These are phyloP conservation scores for Lipophrys pholis DNA, from an alignment of 2,113 vertebrate species.

Conservation along the genomic window DNA sequence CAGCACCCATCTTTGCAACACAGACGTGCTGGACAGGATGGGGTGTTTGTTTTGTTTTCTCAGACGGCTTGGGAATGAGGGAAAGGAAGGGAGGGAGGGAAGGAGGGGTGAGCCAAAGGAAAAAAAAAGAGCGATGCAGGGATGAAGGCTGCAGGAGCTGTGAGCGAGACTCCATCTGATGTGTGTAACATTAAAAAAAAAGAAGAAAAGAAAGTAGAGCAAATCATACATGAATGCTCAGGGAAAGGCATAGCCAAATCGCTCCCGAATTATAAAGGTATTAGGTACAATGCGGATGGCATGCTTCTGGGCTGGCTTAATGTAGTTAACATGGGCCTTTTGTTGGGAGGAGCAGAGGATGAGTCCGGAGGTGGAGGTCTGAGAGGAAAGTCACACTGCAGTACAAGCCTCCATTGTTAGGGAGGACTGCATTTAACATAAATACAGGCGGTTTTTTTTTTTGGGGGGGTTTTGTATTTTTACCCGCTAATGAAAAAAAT, in stretches of 20 bases:
- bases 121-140: background rate
- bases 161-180: slow-evolving; percentile 27
- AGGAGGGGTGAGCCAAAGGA: slow-evolving; percentile 24
- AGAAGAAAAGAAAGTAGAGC: slow-evolving; percentile 32
- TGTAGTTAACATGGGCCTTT: slow-evolving; percentile 75
- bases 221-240: slow-evolving; percentile 74
- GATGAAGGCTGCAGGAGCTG: too few species aligned
- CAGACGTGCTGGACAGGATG: slow-evolving; percentile 69
- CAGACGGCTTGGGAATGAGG: slow-evolving; percentile 51
- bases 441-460: background rate
- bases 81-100: slow-evolving; percentile 30
- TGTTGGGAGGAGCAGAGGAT: slow-evolving; percentile 72
- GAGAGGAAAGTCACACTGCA: slow-evolving; percentile 57
- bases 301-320: slow-evolving; percentile 78
- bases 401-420: slow-evolving; percentile 69
- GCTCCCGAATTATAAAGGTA: slow-evolving; percentile 73
- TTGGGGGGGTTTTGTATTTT: too few species aligned
- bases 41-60: slow-evolving; percentile 80
- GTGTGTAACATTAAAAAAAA: slow-evolving; percentile 45
- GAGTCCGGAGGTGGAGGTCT: slow-evolving; percentile 69
- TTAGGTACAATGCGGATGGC: slow-evolving; percentile 76
- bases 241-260: slow-evolving; percentile 74
- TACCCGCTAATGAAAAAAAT: background rate
- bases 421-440: slow-evolving; percentile 45
- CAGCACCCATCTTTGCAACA: slow-evolving; percentile 37